Evolutionary conservation across 1,140 invertebrate genomes (phyloP), one percentile per base, ranked within the genome.

Genomic region (Papilio polyxenes): DNA sequence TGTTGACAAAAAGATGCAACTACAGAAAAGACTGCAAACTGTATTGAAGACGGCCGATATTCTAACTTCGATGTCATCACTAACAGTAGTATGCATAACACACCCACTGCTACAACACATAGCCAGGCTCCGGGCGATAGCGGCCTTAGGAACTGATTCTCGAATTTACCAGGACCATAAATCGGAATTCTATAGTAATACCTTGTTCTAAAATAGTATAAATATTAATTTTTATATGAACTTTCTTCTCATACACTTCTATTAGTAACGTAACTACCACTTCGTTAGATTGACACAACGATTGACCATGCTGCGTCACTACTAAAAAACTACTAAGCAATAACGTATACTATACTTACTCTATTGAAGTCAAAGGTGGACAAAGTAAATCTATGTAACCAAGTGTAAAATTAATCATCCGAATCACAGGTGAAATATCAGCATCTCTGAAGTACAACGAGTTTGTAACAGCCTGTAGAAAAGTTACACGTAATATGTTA

Each of bases 111-210:
- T 0, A 90, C 11, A 44, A 90, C 86, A 77, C 86, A 86, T 49
- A 84, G 81, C 92, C 91, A 93, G 0, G 87, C 85, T 1, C 80
- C 84, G 0, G 62, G 20, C 10, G 88, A 88, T 0, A 93, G 77
- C 2, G 92, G 92, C 9, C 83, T 87, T 0, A 93, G 75, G 53
- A 93, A 93, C 72, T 93, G 87, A 80, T 93, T 92, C 82, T 93
- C 89, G 37, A 90, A 91, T 80, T 92, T 92, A 74, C 92, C 92
- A 44, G 88, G 82, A 9, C 92, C 92, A 15, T 83, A 82, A 0
- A 90, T 90, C 31, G 90, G 88, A 51, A 93, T 93, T 8, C 88
- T 85, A 76, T 93, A 93, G 86, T 85, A 93, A 77, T 89, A 93
- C 75, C 87, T 87, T 13, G 89, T 92, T 83, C 92, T 93, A 82